Evolutionary conservation across 2,888 invertebrate genomes (phyloP).

Genomic region (Macrosiphum euphorbiae): DNA sequence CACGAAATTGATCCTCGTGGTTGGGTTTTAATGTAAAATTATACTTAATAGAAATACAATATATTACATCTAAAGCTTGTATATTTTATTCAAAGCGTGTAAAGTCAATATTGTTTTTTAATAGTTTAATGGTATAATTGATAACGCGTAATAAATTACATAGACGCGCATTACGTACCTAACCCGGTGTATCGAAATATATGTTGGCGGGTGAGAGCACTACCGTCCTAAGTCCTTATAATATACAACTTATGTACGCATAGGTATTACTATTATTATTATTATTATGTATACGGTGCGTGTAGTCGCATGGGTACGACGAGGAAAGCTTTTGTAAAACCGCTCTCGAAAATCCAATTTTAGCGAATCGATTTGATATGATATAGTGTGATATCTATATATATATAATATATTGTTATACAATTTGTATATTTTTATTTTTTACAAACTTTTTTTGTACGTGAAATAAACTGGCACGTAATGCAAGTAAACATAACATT

Average conservation of each 20-base stretch:
- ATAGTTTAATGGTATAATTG: neutral
- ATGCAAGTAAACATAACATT: neutral
- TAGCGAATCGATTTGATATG: neutral
- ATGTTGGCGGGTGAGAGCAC: neutral
- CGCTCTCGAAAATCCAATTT: conserved; percentile 12
- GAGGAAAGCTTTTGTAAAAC: neutral
- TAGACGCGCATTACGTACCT: neutral
- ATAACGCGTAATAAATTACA: conserved; percentile 9
- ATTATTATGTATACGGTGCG: neutral
- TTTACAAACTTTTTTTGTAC: neutral
- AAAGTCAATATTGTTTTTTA: conserved; percentile 29
- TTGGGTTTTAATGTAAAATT: neutral
- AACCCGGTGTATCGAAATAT: neutral
- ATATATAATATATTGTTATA: neutral
- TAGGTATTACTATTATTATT: neutral
- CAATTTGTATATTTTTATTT: neutral
- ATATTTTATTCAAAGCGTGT: neutral
- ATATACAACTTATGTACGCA: neutral
- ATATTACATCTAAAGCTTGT: neutral
- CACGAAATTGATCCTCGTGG: neutral
- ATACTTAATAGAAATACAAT: neutral
- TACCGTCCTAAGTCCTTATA: neutral
- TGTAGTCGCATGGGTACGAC: neutral
- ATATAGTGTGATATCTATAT: neutral
- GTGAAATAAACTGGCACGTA: neutral